phyloP scores from a whole-genome alignment of 2,797 vertebrate species.

The Cichlasoma orientale region DNA sequence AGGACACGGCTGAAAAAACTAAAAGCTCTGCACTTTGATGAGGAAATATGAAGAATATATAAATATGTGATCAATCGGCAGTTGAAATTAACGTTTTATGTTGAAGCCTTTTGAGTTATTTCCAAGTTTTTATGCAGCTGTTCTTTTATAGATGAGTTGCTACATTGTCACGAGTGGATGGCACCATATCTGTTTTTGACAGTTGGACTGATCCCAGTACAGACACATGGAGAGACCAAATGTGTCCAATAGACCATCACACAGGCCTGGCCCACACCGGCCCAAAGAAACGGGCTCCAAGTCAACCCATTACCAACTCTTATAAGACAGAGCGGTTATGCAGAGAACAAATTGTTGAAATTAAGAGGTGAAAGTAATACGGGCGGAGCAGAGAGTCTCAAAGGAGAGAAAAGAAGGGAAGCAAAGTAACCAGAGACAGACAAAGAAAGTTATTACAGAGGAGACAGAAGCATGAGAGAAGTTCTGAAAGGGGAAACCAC shows the following conservation, averaged over 20 bases:
- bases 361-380: neutral
- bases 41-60: conserved; percentile 17
- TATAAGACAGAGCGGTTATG: neutral
- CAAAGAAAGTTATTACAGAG: neutral
- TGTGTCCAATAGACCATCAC: conserved; percentile 75
- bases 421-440: neutral
- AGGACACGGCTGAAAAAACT: conserved; percentile 11
- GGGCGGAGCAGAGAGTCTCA: neutral
- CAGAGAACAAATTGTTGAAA: neutral
- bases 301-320: conserved; percentile 36
- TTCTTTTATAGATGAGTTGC: conserved; percentile 3
- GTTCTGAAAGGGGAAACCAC: neutral
- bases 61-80: neutral
- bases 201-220: neutral
- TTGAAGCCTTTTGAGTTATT: neutral
- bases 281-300: conserved; percentile 28
- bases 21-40: neutral
- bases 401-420: neutral
- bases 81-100: neutral
- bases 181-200: conserved; percentile 9
- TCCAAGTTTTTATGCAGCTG: neutral
- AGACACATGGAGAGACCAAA: conserved; percentile 39
- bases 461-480: neutral
- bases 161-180: neutral
- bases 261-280: conserved; percentile 40